These are phyloP conservation scores for Gryllus bimaculatus DNA, from an alignment of 1,140 invertebrate genomes.

Conservation along the genomic window DNA sequence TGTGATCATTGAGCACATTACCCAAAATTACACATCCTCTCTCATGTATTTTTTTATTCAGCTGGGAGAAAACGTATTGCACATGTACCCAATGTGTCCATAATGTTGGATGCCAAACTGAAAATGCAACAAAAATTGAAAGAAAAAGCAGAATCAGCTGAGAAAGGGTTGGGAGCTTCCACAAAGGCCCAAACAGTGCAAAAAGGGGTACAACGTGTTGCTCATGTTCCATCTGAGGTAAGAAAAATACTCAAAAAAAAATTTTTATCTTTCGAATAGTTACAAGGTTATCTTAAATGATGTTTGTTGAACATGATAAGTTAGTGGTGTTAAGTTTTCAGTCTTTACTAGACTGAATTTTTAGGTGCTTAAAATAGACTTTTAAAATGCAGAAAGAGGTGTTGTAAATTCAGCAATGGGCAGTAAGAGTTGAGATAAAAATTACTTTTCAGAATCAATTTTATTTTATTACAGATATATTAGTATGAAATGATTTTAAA, in stretches of 20 bases:
- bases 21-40: too few relatives aligned
- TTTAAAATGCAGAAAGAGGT: too few relatives aligned
- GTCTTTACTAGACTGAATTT: too few relatives aligned
- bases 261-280: not conserved
- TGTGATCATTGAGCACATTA: too few relatives aligned
- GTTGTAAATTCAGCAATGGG: too few relatives aligned
- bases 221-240: conserved; percentile 52
- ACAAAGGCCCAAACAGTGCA: conserved; percentile 55
- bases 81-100: conserved; percentile 48
- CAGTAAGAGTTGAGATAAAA: too few relatives aligned
- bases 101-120: conserved; percentile 47
- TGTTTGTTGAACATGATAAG: too few relatives aligned
- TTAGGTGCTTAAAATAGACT: too few relatives aligned
- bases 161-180: not conserved
- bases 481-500: too few relatives aligned
- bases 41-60: conserved; percentile 21
- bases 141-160: not conserved
- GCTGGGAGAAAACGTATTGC: conserved; percentile 40
- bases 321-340: too few relatives aligned
- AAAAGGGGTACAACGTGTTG: conserved; percentile 54
- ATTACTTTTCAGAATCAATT: too few relatives aligned
- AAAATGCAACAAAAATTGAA: conserved; percentile 31
- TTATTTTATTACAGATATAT: too few relatives aligned
- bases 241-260: conserved; percentile 22
- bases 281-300: not conserved